Base-by-base conservation (phyloP, 2,797 vertebrate genomes). In the Lepus townsendii region DNA sequence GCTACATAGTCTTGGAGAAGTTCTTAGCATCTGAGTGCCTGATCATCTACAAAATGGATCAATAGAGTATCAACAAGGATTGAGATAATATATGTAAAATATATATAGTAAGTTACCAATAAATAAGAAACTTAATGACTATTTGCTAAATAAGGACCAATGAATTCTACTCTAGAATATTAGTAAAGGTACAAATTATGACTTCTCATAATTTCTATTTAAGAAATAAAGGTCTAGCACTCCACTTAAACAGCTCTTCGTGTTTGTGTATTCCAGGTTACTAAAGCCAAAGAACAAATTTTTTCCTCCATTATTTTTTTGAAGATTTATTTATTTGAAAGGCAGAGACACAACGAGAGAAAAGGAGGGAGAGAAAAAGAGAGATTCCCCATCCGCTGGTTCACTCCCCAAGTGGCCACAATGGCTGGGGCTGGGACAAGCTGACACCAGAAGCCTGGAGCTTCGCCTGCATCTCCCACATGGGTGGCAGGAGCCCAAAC, bases 91-190 rank as follows among this genome's bases (percentile, higher is more conserved):
- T 10, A 22, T 38, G 19, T 50, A 22, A 92, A 80, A 90, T 87
- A 88, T 78, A 60, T 11, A 71, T 30, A 8, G 3, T 50, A 89
- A 90, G 16, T 9, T 76, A 30, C 75, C 22, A 92, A 52, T 66
- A 83, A 85, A 76, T 83, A 93, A 86, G 5, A 75, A 84, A 91
- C 2, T 63, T 77, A 92, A 78, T 54, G n/a, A 63, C 75, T 57
- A 26, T 65, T 93, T 84, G 6, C 6, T 47, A 19, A 38, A 7
- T 86, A 35, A 95, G 87, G 79, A 30, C 3, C 20, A 72, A 57
- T 68, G 3, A 72, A 72, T 92, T 89, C 22, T 65, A 84, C 72
- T 4, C 19, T 91, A 83, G 24, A 78, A 88, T 24, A 76, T 90
- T 85, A 62, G 9, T 35, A 24, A 83, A 30, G 17, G 19, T 68